phyloP scores from a whole-genome alignment of 2,888 invertebrate species.

The Platypus cylindrus region DNA sequence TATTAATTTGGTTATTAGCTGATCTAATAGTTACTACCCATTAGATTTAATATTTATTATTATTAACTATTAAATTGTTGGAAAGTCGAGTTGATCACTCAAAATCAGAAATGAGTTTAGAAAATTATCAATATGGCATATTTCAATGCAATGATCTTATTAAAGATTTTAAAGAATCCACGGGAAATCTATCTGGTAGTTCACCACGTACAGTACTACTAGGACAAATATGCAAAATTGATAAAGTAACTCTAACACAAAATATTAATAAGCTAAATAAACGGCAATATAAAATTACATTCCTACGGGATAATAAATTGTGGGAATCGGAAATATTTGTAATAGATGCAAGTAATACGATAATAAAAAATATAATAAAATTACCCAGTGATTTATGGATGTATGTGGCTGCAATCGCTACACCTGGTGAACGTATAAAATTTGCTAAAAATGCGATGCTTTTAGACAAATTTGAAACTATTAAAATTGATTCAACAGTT shows the following conservation, averaged over 20 bases:
- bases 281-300: conserved; percentile 27
- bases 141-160: conserved; percentile 25
- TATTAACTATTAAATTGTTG: no score
- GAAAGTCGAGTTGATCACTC: no score
- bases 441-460: conserved; percentile 35
- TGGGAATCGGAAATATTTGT: conserved; percentile 30
- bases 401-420: conserved; percentile 39
- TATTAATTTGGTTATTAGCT: no score
- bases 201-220: conserved; percentile 30
- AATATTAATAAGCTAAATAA: conserved; percentile 30
- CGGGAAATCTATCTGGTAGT: no score
- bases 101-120: conserved; percentile 19
- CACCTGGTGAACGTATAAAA: conserved; percentile 39
- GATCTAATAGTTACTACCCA: no score
- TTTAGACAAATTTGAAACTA: conserved; percentile 35
- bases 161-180: conserved; percentile 17
- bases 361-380: conserved; percentile 23
- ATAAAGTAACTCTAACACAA: conserved; percentile 28
- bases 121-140: conserved; percentile 25
- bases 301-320: conserved; percentile 27
- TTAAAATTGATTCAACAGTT: conserved; percentile 31
- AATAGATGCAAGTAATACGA: conserved; percentile 20
- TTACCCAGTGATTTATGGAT: conserved; percentile 37
- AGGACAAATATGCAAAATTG: conserved; percentile 32
- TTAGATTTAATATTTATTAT: no score